A percentile compares a stretch with the other conserved stretches of the same genome.
Conservation (phyloP, 2,113 vertebrate species). For the Picathartes gymnocephalus region DNA sequence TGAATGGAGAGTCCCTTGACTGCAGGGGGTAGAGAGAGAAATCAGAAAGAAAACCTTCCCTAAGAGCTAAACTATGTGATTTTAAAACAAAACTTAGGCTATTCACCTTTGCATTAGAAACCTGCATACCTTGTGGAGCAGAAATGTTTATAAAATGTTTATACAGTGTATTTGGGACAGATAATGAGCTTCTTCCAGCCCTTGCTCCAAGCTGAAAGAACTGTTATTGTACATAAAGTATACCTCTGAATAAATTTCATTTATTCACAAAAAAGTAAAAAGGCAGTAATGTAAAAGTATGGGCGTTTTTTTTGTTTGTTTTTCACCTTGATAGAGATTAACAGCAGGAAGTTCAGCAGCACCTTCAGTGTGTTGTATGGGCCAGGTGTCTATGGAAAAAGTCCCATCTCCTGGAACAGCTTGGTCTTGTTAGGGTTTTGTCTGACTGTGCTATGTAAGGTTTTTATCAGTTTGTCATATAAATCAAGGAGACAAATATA, state of each 20-base stretch:
- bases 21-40: background rate
- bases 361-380: background rate
- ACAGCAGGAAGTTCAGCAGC: background rate
- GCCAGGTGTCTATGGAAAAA: background rate
- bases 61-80: background rate
- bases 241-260: background rate
- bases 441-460: fast-evolving
- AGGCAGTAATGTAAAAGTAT: fast-evolving
- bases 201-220: background rate
- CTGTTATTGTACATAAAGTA: background rate
- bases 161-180: background rate
- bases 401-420: background rate
- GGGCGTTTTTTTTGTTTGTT: fast-evolving
- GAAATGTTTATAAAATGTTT: background rate
- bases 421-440: background rate
- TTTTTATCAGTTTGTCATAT: background rate
- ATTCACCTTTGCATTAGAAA: background rate
- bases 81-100: background rate
- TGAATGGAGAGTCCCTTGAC: background rate
- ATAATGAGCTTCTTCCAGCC: background rate
- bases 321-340: background rate
- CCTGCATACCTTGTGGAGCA: background rate
- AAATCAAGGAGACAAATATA: background rate
- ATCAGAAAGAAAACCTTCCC: background rate
- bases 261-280: background rate